Percentiles rank a stretch among this genome's conserved stretches.
These are phyloP conservation scores for Eclectus roratus DNA, from an alignment of 2,113 vertebrate species.

Conservation along the genomic window DNA sequence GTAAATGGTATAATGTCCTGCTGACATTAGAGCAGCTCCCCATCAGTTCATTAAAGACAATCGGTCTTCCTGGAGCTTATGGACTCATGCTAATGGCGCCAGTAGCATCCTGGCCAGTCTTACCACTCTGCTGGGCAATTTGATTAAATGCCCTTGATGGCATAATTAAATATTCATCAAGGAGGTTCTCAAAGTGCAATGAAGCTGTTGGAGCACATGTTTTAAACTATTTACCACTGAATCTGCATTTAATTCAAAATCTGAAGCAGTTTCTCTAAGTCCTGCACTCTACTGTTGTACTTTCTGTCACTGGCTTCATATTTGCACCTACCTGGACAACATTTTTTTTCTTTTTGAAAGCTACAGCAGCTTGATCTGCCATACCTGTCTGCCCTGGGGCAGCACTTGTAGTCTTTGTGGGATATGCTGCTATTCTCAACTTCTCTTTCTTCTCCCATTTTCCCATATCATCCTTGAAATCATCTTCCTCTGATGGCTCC, in stretches of 20 bases:
- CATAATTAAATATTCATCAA: background rate
- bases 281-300: background rate
- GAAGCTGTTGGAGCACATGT: background rate
- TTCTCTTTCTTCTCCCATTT: constrained; percentile 27
- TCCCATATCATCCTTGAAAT: background rate
- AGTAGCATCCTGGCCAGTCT: background rate
- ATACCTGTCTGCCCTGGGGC: background rate
- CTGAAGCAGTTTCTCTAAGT: background rate
- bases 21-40: background rate
- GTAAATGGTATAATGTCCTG: background rate
- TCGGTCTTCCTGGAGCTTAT: background rate
- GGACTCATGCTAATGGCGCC: background rate
- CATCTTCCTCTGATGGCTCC: constrained; percentile 9
- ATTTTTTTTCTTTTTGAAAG: background rate
- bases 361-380: background rate
- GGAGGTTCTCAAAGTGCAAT: background rate
- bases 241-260: background rate
- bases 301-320: background rate
- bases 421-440: background rate
- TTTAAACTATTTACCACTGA: background rate
- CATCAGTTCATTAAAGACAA: background rate
- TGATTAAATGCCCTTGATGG: background rate
- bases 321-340: background rate
- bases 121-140: background rate
- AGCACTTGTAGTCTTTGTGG: background rate